These are phyloP conservation scores for Rhinoraja longicauda DNA, from an alignment of 2,797 vertebrate genomes.

Conservation along the genomic window DNA sequence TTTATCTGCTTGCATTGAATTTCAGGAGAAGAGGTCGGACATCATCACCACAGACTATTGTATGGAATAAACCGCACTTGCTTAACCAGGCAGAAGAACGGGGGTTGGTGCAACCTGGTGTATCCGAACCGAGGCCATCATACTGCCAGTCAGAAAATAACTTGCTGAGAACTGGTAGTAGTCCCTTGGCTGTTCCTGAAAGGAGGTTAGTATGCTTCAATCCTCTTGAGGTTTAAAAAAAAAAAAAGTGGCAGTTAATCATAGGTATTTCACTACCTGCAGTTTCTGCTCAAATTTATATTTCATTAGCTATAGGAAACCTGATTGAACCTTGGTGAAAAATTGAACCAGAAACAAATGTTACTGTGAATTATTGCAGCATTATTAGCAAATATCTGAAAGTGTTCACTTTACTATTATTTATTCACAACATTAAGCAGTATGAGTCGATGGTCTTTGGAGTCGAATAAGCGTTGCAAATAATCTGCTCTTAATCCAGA, in stretches of 20 bases:
- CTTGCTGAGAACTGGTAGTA: slow-evolving; percentile 70
- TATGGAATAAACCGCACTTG: slow-evolving; percentile 68
- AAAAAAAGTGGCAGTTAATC: not conserved
- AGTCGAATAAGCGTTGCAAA: not conserved
- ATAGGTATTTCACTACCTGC: not conserved
- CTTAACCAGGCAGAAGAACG: slow-evolving; percentile 64
- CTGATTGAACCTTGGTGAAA: not conserved
- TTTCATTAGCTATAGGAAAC: not conserved
- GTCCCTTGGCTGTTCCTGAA: slow-evolving; percentile 82
- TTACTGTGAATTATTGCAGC: not conserved
- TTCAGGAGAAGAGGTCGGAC: slow-evolving; percentile 77
- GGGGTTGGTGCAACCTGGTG: slow-evolving; percentile 52
- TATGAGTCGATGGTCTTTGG: not conserved
- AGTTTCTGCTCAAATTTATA: not conserved
- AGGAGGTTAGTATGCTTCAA: slow-evolving; percentile 51
- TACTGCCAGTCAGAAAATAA: slow-evolving; percentile 84
- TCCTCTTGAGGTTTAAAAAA: not conserved
- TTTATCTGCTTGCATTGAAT: not conserved
- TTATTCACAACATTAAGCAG: not conserved
- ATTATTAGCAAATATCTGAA: not conserved
- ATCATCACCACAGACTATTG: slow-evolving; percentile 73
- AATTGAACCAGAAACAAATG: not conserved
- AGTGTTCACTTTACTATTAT: not conserved
- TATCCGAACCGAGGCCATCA: slow-evolving; percentile 74
- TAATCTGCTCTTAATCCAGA: no score